Conservation (phyloP, 2,113 vertebrate species). For the Edolisoma coerulescens region DNA sequence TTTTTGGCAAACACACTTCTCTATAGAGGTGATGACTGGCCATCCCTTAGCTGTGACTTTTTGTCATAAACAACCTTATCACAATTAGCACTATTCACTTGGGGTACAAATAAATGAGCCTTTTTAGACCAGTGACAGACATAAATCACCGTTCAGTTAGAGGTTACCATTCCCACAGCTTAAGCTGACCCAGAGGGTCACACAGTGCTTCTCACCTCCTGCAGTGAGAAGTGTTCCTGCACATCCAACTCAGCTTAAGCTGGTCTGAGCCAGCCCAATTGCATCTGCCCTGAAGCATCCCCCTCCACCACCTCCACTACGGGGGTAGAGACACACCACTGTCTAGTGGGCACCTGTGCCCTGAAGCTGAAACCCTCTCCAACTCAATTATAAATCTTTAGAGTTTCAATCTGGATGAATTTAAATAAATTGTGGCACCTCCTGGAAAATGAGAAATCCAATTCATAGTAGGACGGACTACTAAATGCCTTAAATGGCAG, state of each 20-base stretch:
- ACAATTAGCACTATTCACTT: background rate
- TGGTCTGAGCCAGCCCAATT: background rate
- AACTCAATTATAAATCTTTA: background rate
- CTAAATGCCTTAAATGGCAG: conserved; percentile 24
- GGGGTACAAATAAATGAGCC: background rate
- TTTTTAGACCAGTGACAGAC: background rate
- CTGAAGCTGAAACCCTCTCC: background rate
- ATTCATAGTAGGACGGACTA: background rate
- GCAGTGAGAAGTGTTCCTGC: no score
- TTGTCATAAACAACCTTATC: background rate
- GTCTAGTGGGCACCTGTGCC: background rate
- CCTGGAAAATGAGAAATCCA: background rate
- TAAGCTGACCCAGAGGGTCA: background rate
- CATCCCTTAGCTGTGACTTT: background rate
- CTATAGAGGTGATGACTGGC: background rate
- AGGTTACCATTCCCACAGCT: background rate
- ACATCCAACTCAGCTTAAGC: background rate
- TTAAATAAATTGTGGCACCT: background rate
- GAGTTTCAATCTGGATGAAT: background rate
- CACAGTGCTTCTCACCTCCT: background rate
- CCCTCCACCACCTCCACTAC: background rate
- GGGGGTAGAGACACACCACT: background rate
- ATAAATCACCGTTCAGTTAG: background rate
- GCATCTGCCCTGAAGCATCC: background rate
- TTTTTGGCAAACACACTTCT: background rate